Evolutionary conservation across 2,888 invertebrate genomes (phyloP).

Genomic region (Idaea straminata): DNA sequence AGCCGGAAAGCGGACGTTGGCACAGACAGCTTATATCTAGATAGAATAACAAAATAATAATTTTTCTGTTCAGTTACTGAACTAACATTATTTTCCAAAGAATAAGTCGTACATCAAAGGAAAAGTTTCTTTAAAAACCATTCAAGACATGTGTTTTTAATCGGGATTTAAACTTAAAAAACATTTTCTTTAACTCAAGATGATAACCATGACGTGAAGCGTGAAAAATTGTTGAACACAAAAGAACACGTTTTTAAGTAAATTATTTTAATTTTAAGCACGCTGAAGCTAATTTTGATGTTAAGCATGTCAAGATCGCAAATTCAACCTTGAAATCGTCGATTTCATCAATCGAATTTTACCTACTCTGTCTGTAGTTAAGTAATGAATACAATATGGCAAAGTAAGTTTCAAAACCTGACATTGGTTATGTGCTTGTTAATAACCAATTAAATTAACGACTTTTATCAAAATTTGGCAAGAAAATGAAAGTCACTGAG

Average conservation of each 20-base stretch:
- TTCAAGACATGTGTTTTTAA: background rate
- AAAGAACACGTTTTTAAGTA: constrained; percentile 18
- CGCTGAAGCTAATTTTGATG: constrained; percentile 41
- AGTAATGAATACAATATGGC: background rate
- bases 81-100: constrained; percentile 20
- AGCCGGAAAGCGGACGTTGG: constrained; percentile 30
- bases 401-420: background rate
- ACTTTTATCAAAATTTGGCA: constrained; percentile 13
- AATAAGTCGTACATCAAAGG: constrained; percentile 18
- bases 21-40: constrained; percentile 23
- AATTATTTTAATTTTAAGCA: background rate
- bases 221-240: constrained; percentile 17
- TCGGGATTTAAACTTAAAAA: background rate
- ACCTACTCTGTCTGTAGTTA: background rate
- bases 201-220: constrained; percentile 2
- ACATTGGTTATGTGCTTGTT: background rate
- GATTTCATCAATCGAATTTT: constrained; percentile 38
- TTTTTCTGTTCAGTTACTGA: constrained; percentile 15
- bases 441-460: background rate
- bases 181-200: background rate
- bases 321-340: constrained; percentile 49
- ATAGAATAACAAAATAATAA: constrained; percentile 30
- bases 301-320: constrained; percentile 56
- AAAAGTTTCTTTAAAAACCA: constrained; percentile 13
- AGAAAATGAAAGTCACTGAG: constrained; percentile 10